A percentile compares a stretch with the other conserved stretches of the same genome.
phyloP scores from a whole-genome alignment of 2,888 invertebrate species.

The Cheilosia grossa region DNA sequence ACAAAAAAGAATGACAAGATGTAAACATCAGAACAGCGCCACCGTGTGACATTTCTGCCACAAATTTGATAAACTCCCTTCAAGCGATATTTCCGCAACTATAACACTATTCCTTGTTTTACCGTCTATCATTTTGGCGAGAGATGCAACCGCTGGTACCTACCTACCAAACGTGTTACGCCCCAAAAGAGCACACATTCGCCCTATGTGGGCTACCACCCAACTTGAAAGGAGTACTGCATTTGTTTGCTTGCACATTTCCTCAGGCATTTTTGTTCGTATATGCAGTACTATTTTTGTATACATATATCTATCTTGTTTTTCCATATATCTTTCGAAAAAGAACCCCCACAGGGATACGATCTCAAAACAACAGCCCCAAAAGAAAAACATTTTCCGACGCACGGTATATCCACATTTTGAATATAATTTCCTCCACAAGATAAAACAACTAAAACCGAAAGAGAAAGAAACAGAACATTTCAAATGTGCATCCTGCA shows the following conservation, averaged over 20 bases:
- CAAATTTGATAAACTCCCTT: constrained; percentile 49
- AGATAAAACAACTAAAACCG: constrained; percentile 5
- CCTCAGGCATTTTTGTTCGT: constrained; percentile 42
- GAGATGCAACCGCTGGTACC: neutral
- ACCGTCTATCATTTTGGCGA: constrained; percentile 28
- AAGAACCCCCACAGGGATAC: constrained; percentile 25
- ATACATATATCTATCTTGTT: no score
- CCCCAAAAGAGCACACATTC: neutral
- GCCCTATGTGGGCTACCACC: constrained; percentile 30
- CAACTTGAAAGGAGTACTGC: constrained; percentile 55
- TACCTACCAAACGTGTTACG: constrained; percentile 10
- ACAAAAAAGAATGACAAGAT: constrained; percentile 17
- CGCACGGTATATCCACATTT: constrained; percentile 37
- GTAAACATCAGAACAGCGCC: constrained; percentile 25
- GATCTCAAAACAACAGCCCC: constrained; percentile 37
- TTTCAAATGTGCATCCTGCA: constrained; percentile 60
- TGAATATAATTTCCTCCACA: constrained; percentile 30
- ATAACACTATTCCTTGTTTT: constrained; percentile 13
- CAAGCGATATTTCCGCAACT: constrained; percentile 40
- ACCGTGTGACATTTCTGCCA: constrained; percentile 45
- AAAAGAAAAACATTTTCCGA: constrained; percentile 4
- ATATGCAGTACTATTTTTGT: constrained; percentile 21
- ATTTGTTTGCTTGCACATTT: constrained; percentile 65
- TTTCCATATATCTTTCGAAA: constrained; percentile 24
- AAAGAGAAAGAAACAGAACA: constrained; percentile 24